A percentile compares a stretch with the other conserved stretches of the same genome.
These are phyloP conservation scores for Serripes groenlandicus DNA, from an alignment of 2,888 invertebrate species.

Conservation along the genomic window DNA sequence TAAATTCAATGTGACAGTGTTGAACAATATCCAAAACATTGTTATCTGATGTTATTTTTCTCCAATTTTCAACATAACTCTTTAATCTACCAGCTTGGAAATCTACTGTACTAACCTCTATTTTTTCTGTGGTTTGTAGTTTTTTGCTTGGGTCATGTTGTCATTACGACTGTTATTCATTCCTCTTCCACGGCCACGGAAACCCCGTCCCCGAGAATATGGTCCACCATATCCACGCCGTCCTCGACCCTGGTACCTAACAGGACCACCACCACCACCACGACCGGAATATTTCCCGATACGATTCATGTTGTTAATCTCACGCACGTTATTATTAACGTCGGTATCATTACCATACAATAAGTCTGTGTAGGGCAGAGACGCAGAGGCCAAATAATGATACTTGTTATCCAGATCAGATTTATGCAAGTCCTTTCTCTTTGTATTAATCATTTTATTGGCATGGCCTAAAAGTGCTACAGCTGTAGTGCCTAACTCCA, in stretches of 20 bases:
- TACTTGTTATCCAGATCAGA: conserved; percentile 37
- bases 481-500: conserved; percentile 14
- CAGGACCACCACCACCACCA: conserved; percentile 13
- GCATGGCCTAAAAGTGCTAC: conserved; percentile 31
- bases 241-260: not conserved
- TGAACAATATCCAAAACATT: conserved; percentile 27
- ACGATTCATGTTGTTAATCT: conserved; percentile 41
- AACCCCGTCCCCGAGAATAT: conserved; percentile 17
- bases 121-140: conserved; percentile 6
- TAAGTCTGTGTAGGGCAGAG: conserved; percentile 35
- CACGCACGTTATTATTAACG: conserved; percentile 37
- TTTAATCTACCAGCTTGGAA: too few species aligned
- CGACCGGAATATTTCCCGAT: conserved; percentile 16
- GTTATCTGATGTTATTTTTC: conserved; percentile 16
- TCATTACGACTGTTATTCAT: too few species aligned
- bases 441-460: conserved; percentile 37
- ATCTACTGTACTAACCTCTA: not conserved
- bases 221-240: not conserved
- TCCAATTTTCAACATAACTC: conserved; percentile 30
- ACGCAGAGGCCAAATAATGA: conserved; percentile 38
- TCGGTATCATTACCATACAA: conserved; percentile 44
- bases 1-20: conserved; percentile 24
- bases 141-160: too few species aligned
- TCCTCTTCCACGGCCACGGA: conserved; percentile 9
- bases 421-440: conserved; percentile 34